phyloP scores from a whole-genome alignment of 30 jellyfish, hydroid and myxozoan species.

The Aurelia aurita complex sp. Pacific region DNA sequence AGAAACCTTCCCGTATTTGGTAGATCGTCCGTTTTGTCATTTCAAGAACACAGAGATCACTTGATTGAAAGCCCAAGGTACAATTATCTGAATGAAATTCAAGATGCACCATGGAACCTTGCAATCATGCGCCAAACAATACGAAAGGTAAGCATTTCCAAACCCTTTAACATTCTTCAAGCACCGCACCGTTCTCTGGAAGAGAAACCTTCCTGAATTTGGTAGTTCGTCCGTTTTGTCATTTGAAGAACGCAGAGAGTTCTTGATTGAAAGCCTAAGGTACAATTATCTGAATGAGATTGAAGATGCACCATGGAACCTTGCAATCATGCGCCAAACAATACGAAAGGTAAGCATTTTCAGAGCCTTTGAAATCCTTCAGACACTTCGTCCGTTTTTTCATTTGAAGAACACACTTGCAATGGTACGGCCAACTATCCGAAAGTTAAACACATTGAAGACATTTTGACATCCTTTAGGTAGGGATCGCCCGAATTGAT shows the following conservation, averaged over 20 bases:
- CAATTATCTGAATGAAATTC: constrained; percentile 15
- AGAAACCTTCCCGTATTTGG: constrained; percentile 21
- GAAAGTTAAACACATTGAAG: constrained; percentile 24
- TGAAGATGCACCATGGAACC: constrained; percentile 44
- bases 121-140: constrained; percentile 4
- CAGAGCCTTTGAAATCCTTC: too few relatives aligned
- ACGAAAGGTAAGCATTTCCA: constrained; percentile 37
- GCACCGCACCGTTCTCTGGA: background rate
- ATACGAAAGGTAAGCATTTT: constrained; percentile 37
- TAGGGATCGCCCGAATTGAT: background rate
- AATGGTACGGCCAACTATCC: constrained; percentile 7
- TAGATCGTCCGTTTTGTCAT: background rate
- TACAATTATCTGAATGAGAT: constrained; percentile 26
- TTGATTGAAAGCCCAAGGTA: constrained; percentile 50
- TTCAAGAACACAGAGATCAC: constrained; percentile 45
- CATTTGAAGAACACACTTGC: constrained; percentile 34
- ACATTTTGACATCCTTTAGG: too few relatives aligned
- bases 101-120: constrained; percentile 37
- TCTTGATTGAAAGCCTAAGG: constrained; percentile 49
- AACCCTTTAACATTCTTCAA: too few relatives aligned
- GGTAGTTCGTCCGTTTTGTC: constrained; percentile 11
- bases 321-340: constrained; percentile 12
- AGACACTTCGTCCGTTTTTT: background rate
- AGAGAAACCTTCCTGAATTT: constrained; percentile 7
- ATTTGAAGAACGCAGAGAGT: constrained; percentile 38